These are phyloP conservation scores for Serripes groenlandicus DNA, from an alignment of 2,888 invertebrate genomes.

Conservation along the genomic window DNA sequence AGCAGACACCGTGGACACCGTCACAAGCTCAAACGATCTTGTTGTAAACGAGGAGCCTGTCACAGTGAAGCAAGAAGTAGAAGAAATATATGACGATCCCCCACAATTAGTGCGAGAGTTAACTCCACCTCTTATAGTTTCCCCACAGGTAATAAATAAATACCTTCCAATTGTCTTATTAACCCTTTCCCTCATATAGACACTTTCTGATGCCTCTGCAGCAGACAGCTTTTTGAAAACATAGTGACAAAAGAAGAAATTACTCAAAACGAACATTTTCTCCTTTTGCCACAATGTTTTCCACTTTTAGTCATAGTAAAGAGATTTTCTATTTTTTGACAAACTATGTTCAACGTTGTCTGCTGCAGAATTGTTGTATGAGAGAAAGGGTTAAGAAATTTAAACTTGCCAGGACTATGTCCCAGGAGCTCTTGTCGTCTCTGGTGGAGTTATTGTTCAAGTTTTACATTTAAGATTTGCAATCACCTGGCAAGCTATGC, in stretches of 20 bases:
- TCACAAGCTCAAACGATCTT: constrained; percentile 20
- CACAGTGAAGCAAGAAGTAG: constrained; percentile 47
- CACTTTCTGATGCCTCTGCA: background rate
- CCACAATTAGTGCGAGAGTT: constrained; percentile 14
- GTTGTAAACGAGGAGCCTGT: background rate
- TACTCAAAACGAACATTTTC: background rate
- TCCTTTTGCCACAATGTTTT: background rate
- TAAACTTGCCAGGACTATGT: too few relatives aligned
- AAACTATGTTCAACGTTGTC: too few relatives aligned
- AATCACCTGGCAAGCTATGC: too few relatives aligned
- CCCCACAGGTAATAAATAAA: background rate
- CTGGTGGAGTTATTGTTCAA: too few relatives aligned
- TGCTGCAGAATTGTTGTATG: too few relatives aligned
- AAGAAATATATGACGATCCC: constrained; percentile 23
- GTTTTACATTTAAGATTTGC: too few relatives aligned
- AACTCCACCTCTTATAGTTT: background rate
- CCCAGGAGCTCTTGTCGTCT: too few relatives aligned
- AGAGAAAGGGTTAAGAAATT: too few relatives aligned
- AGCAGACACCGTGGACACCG: constrained; percentile 29
- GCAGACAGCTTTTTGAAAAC: too few relatives aligned
- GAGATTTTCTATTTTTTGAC: too few relatives aligned
- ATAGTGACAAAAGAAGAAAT: background rate
- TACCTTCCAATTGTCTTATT: background rate
- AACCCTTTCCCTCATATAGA: background rate
- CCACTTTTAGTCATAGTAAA: too few relatives aligned